Percentiles rank a stretch among this genome's conserved stretches.
Conservation (phyloP, 2,797 vertebrate species). For the Bovichtus variegatus region DNA sequence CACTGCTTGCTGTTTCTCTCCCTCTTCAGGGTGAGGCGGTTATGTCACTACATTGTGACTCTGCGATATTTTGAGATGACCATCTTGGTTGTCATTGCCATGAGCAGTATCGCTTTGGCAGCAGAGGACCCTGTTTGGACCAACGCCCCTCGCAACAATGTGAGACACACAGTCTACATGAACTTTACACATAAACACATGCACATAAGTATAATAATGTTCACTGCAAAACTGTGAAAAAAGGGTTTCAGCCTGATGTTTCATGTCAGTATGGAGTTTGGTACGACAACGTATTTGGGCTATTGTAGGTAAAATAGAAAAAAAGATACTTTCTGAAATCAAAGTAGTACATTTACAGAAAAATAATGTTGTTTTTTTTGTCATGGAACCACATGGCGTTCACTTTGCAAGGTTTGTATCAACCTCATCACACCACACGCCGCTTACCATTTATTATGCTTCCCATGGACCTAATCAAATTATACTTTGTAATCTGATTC, state of each 20-base stretch:
- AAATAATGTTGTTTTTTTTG: too few species aligned
- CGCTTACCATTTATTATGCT: too few species aligned
- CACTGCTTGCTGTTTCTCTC: constrained; percentile 3
- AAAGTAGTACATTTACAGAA: too few species aligned
- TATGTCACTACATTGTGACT: constrained; percentile 95
- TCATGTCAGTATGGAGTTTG: neutral
- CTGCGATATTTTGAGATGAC: constrained; percentile 97
- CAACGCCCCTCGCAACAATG: constrained; percentile 92
- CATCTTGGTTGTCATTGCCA: constrained; percentile 94
- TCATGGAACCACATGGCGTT: too few species aligned
- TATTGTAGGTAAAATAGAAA: too few species aligned
- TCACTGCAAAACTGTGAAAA: neutral
- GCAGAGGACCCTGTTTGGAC: constrained; percentile 95
- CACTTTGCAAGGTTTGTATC: too few species aligned
- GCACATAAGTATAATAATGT: neutral
- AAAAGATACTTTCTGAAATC: too few species aligned
- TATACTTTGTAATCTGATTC: too few species aligned
- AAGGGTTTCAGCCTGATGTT: neutral
- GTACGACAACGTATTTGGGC: too few species aligned
- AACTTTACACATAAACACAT: neutral
- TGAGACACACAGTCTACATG: constrained; percentile 75
- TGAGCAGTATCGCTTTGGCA: constrained; percentile 97
- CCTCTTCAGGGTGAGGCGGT: constrained; percentile 88
- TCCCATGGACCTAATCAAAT: too few species aligned
- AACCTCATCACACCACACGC: too few species aligned